These are phyloP conservation scores for Mico argentatus DNA, from an alignment of 2,797 vertebrate species.

Conservation along the genomic window DNA sequence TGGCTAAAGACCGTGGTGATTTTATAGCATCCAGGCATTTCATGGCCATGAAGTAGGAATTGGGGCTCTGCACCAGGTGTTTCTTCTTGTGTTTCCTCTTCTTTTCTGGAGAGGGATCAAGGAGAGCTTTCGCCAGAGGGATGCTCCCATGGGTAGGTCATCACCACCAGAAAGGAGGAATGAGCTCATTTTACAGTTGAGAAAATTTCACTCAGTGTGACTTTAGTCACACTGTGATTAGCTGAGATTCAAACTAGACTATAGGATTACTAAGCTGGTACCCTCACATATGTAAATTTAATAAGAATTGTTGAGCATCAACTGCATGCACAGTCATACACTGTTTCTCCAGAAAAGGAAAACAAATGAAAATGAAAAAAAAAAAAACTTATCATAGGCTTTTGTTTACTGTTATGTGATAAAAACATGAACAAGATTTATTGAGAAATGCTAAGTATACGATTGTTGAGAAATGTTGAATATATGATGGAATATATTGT, in stretches of 20 bases:
- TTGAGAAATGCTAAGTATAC: too few relatives aligned
- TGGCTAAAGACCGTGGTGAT: neutral
- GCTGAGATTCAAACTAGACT: neutral
- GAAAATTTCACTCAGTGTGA: neutral
- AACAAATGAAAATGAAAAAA: neutral
- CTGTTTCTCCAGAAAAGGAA: neutral
- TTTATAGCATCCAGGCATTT: neutral
- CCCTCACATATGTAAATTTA: neutral
- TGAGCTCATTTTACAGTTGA: conserved; percentile 17
- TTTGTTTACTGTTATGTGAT: neutral
- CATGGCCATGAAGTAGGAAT: neutral
- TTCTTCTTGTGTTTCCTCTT: neutral
- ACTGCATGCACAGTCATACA: neutral
- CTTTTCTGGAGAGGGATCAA: neutral
- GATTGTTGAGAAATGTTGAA: too few relatives aligned
- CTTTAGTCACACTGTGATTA: neutral
- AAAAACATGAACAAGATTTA: neutral
- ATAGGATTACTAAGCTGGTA: neutral
- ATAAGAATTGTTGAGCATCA: neutral
- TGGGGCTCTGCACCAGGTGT: neutral
- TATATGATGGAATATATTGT: too few relatives aligned
- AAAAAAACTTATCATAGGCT: neutral
- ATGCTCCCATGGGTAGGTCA: neutral
- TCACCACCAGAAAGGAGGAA: neutral
- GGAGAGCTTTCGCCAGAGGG: neutral